Base-by-base conservation (phyloP, 2,888 invertebrate genomes). In the Empis livida region DNA sequence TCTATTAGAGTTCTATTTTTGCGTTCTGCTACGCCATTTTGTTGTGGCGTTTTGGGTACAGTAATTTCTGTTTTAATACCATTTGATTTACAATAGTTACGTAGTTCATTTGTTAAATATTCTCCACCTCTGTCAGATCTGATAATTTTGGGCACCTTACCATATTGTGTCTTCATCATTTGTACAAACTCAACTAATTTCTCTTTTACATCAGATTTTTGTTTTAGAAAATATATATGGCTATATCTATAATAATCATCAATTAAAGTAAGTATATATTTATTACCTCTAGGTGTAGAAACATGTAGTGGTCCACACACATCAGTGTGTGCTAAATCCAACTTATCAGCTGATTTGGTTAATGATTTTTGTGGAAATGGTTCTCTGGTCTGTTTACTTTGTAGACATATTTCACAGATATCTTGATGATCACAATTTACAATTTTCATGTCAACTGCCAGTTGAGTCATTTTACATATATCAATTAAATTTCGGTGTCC, bases 261-360 rank as follows among this genome's bases (percentile, higher is more conserved):
- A 6, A 59, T 60, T 5, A 63, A 48, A 0, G 57, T 62, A 5
- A 61, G 9, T 2, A 59, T 31, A 46, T 58, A 60, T 16, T 54
- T 46, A 32, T 57, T 57, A n/a, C 53, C 51, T 17, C 57, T 47
- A 14, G 51, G 51, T 1, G 58, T 56, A 4, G 16, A 13, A 6
- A 54, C 55, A 39, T 54, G 53, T 55, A 61, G 58, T 1, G 62
- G 58, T 3, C 61, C 61, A 39, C 60, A 62, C 9, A 64, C 47
- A 43, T 61, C 59, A 1, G 54, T 55, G 44, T 60, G 60, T 8
- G 59, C 48, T 8, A 59, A 48, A 44, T 61, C 57, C 5, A 60
- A 23, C 10, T 44, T n/a, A 10, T 50, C 44, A 8, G 13, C 10
- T 38, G 49, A 44, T 32, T 35, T 31, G 15, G 30, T 48, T 3